A percentile compares a stretch with the other conserved stretches of the same genome.
These are phyloP conservation scores for Lepidothrix coronata DNA, from an alignment of 2,113 vertebrate genomes.

Conservation along the genomic window DNA sequence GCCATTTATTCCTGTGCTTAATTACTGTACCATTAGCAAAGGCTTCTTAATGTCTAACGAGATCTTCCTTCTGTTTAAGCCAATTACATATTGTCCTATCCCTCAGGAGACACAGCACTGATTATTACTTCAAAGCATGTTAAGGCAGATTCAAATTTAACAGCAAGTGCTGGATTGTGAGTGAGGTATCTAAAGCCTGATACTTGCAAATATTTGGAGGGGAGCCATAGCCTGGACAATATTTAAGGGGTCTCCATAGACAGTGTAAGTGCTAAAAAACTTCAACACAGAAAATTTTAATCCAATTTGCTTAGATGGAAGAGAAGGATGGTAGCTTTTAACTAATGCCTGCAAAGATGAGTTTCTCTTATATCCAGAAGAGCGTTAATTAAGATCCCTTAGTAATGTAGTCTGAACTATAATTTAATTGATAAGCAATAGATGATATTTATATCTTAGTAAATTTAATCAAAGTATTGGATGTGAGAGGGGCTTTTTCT, in stretches of 20 bases:
- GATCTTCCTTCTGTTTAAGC: conserved; percentile 47
- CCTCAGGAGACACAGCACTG: not conserved
- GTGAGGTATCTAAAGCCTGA: not conserved
- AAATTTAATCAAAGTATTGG: not conserved
- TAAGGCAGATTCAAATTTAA: not conserved
- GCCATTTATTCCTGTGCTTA: conserved; percentile 16
- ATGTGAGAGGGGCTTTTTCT: not conserved
- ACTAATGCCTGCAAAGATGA: not conserved
- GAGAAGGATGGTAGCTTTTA: not conserved
- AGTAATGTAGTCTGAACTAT: not conserved
- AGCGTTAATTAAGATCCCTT: conserved; percentile 5
- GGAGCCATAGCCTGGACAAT: not conserved
- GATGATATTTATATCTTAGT: not conserved
- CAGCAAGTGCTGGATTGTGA: not conserved
- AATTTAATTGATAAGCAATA: conserved; percentile 8
- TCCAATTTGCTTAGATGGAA: not conserved
- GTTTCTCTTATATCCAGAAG: not conserved
- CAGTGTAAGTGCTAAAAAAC: not conserved
- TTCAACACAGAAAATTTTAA: not conserved
- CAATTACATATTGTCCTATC: conserved; percentile 12
- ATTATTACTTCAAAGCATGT: conserved; percentile 25
- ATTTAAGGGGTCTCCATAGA: not conserved
- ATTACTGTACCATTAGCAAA: conserved; percentile 17
- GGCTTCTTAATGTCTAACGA: conserved; percentile 12
- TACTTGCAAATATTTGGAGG: not conserved